These are phyloP conservation scores for Drosophila mimica DNA, from an alignment of 2,888 invertebrate genomes.

Conservation along the genomic window DNA sequence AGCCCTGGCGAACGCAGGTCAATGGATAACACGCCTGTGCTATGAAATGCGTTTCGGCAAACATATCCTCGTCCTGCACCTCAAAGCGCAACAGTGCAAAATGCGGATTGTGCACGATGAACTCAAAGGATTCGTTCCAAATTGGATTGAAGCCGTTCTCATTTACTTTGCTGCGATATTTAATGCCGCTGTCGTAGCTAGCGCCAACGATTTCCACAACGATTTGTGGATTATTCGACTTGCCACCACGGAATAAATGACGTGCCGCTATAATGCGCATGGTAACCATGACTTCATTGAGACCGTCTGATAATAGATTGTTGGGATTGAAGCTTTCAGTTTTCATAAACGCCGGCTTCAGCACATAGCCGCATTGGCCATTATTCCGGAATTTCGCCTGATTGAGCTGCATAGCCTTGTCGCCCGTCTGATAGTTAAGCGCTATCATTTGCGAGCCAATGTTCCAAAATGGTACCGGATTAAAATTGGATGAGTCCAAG, in stretches of 20 bases:
- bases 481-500: slow-evolving; percentile 98
- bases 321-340: slow-evolving; percentile 92
- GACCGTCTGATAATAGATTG: slow-evolving; percentile 88
- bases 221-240: slow-evolving; percentile 94
- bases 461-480: slow-evolving; percentile 98
- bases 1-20: slow-evolving; percentile 92
- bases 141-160: slow-evolving; percentile 97
- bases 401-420: slow-evolving; percentile 98
- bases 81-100: slow-evolving; percentile 94
- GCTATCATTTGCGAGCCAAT: slow-evolving; percentile 98
- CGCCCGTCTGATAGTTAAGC: slow-evolving; percentile 98
- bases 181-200: slow-evolving; percentile 93
- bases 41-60: slow-evolving; percentile 98
- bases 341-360: slow-evolving; percentile 96
- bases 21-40: slow-evolving; percentile 97
- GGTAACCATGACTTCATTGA: slow-evolving; percentile 88
- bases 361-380: slow-evolving; percentile 95
- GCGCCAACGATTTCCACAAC: slow-evolving; percentile 96
- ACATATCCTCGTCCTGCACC: slow-evolving; percentile 98
- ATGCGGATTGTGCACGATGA: slow-evolving; percentile 92
- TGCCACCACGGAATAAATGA: slow-evolving; percentile 93
- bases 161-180: slow-evolving; percentile 93
- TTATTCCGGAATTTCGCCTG: slow-evolving; percentile 96
- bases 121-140: slow-evolving; percentile 95
- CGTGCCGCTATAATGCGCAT: slow-evolving; percentile 95